Evolutionary conservation across 2,797 vertebrate genomes (phyloP), one percentile per base, ranked within the genome.

Genomic region (Notoglanidium macrostoma): DNA sequence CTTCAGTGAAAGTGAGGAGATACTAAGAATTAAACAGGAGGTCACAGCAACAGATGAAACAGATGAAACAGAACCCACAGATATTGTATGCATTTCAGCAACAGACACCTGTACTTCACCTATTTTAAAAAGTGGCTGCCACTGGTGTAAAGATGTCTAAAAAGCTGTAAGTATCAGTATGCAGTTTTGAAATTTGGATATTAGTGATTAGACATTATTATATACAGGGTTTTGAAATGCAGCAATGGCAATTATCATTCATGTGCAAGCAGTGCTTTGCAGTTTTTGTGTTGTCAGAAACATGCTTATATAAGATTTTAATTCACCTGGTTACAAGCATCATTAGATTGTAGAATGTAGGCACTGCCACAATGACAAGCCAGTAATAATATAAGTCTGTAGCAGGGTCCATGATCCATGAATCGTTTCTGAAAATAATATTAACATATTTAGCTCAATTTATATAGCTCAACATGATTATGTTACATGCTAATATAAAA

Each of bases 271-370:
- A 6, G 1, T 76, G 12, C 21, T n/a, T 46, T 49, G 4, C 26
- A 15, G 26, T 54, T 17, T 29, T n/a, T 76, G 26, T 17, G 46
- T 76, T 12, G 26, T 51, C 23, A 76, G 49, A 54, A 76, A 54
- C 15, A 19, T 29, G 21, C 46, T 29, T 51, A 7, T 77, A 49
- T 54, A 3, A 23, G 77, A n/a, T 57, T 68, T 70, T 23, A 67
- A 79, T 93, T 78, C 89, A 99, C 98, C 98, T 98, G 94, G 98
- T 96, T 61, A 99, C 95, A 3, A 99, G 94, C 87, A 99, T 86
- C 90, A 98, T 99, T 93, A 98, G 95, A 94, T 99, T 99, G 92
- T 99, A 99, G 94, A 99, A 97, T 46, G 97, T 95, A 0, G 98
- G 97, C 44, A 96, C n/a, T 17, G 97, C 92, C 3, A 99, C 94